Evolutionary conservation across 2,888 invertebrate species (phyloP), one percentile per base, ranked within the genome.

Genomic region (Idaea aversata): DNA sequence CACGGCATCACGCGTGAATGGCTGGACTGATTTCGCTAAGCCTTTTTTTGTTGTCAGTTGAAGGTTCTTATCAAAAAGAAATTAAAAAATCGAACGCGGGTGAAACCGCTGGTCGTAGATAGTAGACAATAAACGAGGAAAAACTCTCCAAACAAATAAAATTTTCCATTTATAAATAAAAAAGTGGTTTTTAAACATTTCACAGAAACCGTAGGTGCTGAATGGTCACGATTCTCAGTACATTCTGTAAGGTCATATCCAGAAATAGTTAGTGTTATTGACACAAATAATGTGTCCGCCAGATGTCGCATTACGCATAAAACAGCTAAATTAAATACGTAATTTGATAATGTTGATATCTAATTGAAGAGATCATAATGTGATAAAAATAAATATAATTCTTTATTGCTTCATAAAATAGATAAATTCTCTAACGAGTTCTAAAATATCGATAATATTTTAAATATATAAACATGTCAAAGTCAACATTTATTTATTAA

Each of bases 271-370:
- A 34, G 34, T 4, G 34, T 7, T 59, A 59, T 25, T 25, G 34
- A 59, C 34, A 25, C 7, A 34, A 25, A 34, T 66, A 65, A 67
- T 65, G 62, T 65, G 65, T 67, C 62, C 59, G 63, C 69, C 72
- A 72, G 64, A 72, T 72, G 73, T 67, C 16, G 60, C 60, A 60
- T 60, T 25, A 60, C n/a, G n/a, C n/a, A 60, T 34, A 25, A 25
- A 13, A 34, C 60, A 34, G 10, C 34, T 60, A 60, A 60, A 34
- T 15, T n/a, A 25, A 10, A 36, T 6, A 47, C 13, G 47, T 47
- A 13, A 47, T 47, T 47, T 47, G 7, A 47, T 47, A 13, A 47
- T 47, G 47, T 47, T 13, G 47, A 3, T n/a, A 7, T 10, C 47
- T 47, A 47, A 47, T 47, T 47, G 10, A 47, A 13, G 7, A 47